Conservation (phyloP, 1,140 invertebrate genomes). For the Pinna nobilis region DNA sequence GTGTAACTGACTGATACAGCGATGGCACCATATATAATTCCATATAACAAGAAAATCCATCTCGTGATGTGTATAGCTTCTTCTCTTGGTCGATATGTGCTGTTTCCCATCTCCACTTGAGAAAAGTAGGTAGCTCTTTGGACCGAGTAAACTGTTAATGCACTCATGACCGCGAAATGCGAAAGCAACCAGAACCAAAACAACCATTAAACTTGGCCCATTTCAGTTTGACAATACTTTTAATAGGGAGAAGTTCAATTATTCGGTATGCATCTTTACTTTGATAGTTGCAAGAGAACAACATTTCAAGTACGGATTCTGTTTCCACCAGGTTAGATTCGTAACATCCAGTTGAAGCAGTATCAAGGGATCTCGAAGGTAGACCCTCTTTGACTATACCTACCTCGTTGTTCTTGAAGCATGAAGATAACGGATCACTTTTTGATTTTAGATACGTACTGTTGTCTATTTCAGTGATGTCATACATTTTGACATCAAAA, state of each 20-base stretch:
- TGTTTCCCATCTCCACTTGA: not conserved
- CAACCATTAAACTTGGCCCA: constrained; percentile 34
- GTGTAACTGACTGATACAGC: constrained; percentile 28
- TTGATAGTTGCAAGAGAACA: constrained; percentile 30
- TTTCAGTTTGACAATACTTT: constrained; percentile 42
- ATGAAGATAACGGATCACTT: not conserved
- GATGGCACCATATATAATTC: constrained; percentile 23
- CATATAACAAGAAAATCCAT: constrained; percentile 17
- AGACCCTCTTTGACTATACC: not conserved
- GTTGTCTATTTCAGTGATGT: constrained; percentile 51
- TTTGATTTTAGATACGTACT: not conserved
- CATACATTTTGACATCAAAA: constrained; percentile 55
- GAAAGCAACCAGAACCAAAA: constrained; percentile 41
- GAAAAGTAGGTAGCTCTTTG: not conserved
- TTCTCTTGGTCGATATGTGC: constrained; percentile 1
- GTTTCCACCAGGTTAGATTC: not conserved
- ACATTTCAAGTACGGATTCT: constrained; percentile 46
- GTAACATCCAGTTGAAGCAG: not conserved
- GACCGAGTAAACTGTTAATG: constrained; percentile 41
- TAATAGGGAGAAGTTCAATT: constrained; percentile 35
- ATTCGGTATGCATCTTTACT: constrained; percentile 38
- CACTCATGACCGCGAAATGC: constrained; percentile 39
- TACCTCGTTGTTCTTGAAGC: not conserved
- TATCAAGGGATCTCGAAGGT: not conserved
- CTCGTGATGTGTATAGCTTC: not conserved